Percentiles rank a stretch among this genome's conserved stretches.
Evolutionary conservation across 2,888 invertebrate genomes (phyloP).

Genomic region (Cancer borealis): DNA sequence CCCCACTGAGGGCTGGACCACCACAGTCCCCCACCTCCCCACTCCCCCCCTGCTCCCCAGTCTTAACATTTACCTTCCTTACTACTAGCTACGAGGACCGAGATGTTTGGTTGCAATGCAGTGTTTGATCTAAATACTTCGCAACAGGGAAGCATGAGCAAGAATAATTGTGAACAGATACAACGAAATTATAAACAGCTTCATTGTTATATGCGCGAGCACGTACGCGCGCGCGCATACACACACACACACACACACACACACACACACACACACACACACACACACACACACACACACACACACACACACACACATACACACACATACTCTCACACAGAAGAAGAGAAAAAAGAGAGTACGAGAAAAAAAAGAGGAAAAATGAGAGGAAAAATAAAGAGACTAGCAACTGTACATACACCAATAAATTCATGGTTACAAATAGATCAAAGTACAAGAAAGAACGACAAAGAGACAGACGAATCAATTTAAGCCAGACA

Average conservation of each 20-base stretch:
- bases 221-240: background rate
- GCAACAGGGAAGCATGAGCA: background rate
- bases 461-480: background rate
- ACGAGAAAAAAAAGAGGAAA: too few species aligned
- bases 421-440: background rate
- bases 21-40: background rate
- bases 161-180: background rate
- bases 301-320: background rate
- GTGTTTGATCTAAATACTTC: background rate
- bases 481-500: background rate
- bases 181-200: background rate
- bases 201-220: background rate
- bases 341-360: too few species aligned
- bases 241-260: slow-evolving; percentile 27
- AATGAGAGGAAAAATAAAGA: too few species aligned
- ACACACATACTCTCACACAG: background rate
- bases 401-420: too few species aligned
- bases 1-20: slow-evolving; percentile 15
- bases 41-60: background rate
- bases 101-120: background rate
- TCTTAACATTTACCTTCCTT: background rate
- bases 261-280: slow-evolving; percentile 11
- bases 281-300: slow-evolving; percentile 1
- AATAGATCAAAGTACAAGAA: background rate
- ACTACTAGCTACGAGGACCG: background rate